Conservation (phyloP, 2,797 vertebrate species). For the Natrix natrix region DNA sequence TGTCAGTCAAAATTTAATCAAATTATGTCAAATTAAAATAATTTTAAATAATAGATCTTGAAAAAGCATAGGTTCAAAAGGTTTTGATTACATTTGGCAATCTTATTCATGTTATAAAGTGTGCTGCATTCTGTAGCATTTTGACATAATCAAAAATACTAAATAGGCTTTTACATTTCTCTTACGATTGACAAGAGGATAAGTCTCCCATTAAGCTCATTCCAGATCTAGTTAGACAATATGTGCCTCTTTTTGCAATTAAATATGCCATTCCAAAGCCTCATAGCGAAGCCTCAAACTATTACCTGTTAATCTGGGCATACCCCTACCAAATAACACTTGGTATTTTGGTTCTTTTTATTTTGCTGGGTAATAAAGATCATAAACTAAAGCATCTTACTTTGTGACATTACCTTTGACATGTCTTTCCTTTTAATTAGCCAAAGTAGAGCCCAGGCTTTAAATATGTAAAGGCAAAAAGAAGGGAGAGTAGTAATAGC, state of each 20-base stretch:
- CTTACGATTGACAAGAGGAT: not conserved
- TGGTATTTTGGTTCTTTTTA: not conserved
- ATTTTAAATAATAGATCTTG: not conserved
- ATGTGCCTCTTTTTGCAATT: not conserved
- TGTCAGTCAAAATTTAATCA: not conserved
- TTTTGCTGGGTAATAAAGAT: not conserved
- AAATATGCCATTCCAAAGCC: not conserved
- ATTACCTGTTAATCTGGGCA: not conserved
- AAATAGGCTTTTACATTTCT: not conserved
- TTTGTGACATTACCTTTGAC: not conserved
- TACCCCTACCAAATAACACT: not conserved
- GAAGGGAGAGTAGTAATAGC: not conserved
- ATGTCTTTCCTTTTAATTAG: not conserved
- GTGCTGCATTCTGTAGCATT: not conserved
- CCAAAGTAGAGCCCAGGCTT: not conserved
- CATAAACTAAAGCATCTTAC: not conserved
- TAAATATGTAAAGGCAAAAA: not conserved
- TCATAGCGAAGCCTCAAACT: not conserved
- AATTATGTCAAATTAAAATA: not conserved
- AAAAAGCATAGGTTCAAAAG: not conserved
- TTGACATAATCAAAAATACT: not conserved
- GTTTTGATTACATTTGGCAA: not conserved
- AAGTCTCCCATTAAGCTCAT: not conserved
- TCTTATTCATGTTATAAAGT: not conserved
- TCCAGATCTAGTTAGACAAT: not conserved